Evolutionary conservation across 2,797 vertebrate species (phyloP), one percentile per base, ranked within the genome.

Genomic region (Rhynchonycteris naso): DNA sequence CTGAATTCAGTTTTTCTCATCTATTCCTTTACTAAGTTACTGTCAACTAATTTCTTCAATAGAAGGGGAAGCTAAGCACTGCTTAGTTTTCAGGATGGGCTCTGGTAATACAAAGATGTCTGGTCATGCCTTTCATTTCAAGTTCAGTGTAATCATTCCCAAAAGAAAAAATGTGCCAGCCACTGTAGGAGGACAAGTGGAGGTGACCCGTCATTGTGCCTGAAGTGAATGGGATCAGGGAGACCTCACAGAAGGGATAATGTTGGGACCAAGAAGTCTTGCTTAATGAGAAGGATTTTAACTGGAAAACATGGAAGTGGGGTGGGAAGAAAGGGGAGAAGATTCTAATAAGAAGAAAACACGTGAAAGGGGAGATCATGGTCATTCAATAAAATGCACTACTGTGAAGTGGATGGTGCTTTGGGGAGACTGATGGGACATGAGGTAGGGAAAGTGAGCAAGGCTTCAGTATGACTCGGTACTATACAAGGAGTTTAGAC

Each of bases 341-440:
- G 16, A 19, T n/a, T 15, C 9, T 21, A 72, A 9, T 2, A 16
- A 47, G 28, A 84, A 28, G 33, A 47, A 87, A 83, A 59, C 0
- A 4, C 2, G 0, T 15, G 5, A 12, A 75, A 59, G 72, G 47
- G 21, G 76, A 33, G 71, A 54, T 24, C 35, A 3, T 8, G 7
- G 2, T 0, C 0, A 0, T 63, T 58, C 28, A 35, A 47, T 33
- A 58, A 71, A 43, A 81, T 9, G 33, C 33, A 2, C 10, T 26
- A 2, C 1, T 4, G 8, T 14, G 43, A 63, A 66, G 11, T 0
- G 0, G 7, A 2, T 0, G 11, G 13, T 18, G 2, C 5, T 21
- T 35, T 35, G 7, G 47, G 4, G 47, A 59, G 22, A 13, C 24
- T 14, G 52, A n/a, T 0, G 43, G 26, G 18, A 3, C 8, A 2